Base-by-base conservation (phyloP, 2,797 vertebrate species). In the Oreochromis grahami region DNA sequence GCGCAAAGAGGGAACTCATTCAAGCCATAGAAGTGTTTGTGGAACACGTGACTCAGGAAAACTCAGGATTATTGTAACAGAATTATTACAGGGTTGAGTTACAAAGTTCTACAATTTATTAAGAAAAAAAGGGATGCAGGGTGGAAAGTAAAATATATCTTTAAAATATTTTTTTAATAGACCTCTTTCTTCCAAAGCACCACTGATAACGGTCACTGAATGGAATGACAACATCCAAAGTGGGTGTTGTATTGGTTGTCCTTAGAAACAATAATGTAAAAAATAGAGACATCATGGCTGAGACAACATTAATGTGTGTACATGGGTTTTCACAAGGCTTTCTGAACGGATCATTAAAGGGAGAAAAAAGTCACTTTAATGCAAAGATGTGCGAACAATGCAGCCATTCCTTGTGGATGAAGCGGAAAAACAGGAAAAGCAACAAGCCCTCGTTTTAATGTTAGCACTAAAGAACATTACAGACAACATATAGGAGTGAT, bases 351-450 rank as follows among this genome's bases (percentile, higher is more conserved):
- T 53, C 24, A 2, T 24, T 53, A 26, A 26, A 0, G 7, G 0
- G 7, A 26, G 24, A 24, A 26, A 55, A 55, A 26, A 14, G 12
- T 55, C 2, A 55, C 2, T 3, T 24, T 55, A 55, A 26, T 24
- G 53, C 12, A 55, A 53, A 53, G 52, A 12, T 0, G 11, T 24
- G 10, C 1, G 11, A 53, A 12, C 0, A 0, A 53, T 21, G 12
- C 52, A 53, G 21, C 21, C 52, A 24, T 53, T 53, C 52, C 51
- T 53, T 52, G 10, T 12, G 0, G 11, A 53, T 24, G 52, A 53
- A 24, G 52, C 6, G 1, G 52, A 1, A 53, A 53, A 2, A 7
- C 21, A 53, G 52, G 52, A 13, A 41, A 13, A 52, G n/a, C 51
- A 24, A 52, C 51, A 24, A 52, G 51, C 51, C 10, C 51, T 6